These are phyloP conservation scores for Chrysopilus asiliformis DNA, from an alignment of 2,888 invertebrate species.

Conservation along the genomic window DNA sequence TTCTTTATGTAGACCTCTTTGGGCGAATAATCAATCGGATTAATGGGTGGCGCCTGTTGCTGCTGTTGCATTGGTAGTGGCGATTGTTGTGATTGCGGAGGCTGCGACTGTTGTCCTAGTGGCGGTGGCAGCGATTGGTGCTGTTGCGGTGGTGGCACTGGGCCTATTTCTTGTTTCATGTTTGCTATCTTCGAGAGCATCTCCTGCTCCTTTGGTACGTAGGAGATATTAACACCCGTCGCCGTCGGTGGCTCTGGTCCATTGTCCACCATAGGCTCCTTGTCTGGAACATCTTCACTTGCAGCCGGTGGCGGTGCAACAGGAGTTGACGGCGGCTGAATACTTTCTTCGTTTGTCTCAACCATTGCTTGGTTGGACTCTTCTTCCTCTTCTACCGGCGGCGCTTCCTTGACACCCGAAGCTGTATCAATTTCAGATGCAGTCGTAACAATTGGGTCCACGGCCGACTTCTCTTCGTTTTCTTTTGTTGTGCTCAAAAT, in stretches of 20 bases:
- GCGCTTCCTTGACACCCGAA: slow-evolving; percentile 14
- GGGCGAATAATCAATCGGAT: slow-evolving; percentile 39
- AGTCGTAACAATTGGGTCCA: slow-evolving; percentile 4
- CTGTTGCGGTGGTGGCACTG: slow-evolving; percentile 17
- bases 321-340: background rate
- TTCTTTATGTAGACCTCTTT: slow-evolving; percentile 47
- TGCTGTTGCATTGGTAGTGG: too few species aligned
- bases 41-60: slow-evolving; percentile 15
- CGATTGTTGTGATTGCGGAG: slow-evolving; percentile 26
- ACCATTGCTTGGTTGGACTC: slow-evolving; percentile 26
- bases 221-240: too few species aligned
- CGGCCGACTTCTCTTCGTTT: slow-evolving; percentile 32
- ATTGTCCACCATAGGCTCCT: background rate
- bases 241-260: slow-evolving; percentile 2
- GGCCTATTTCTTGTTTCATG: slow-evolving; percentile 32
- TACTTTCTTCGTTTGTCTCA: background rate
- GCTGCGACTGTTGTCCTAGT: slow-evolving; percentile 39
- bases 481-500: slow-evolving; percentile 35
- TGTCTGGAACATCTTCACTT: background rate
- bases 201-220: slow-evolving; percentile 30
- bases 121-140: slow-evolving; percentile 4
- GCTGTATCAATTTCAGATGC: background rate
- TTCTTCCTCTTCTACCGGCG: slow-evolving; percentile 31
- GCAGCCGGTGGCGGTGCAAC: background rate
- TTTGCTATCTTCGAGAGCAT: slow-evolving; percentile 33